Conservation (phyloP, 2,888 invertebrate species). For the Leptopilina myrica region DNA sequence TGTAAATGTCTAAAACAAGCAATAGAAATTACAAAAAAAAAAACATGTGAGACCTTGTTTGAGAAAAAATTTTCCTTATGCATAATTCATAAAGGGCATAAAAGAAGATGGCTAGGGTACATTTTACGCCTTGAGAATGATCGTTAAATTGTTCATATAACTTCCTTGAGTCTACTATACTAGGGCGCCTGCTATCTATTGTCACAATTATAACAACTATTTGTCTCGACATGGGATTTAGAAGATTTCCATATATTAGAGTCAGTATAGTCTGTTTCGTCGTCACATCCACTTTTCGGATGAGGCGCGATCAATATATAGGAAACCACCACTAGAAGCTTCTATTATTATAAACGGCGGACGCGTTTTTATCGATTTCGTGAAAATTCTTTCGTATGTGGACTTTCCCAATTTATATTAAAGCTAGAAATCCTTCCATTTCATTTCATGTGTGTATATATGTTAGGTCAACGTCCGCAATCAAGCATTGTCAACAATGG, state of each 20-base stretch:
- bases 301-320: conserved; percentile 9
- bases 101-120: too few species aligned
- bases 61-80: too few species aligned
- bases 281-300: conserved; percentile 19
- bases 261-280: background rate
- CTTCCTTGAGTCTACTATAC: too few species aligned
- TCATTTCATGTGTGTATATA: background rate
- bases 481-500: too few species aligned
- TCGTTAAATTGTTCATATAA: too few species aligned
- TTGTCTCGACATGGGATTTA: conserved; percentile 40
- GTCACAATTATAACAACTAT: conserved; percentile 9
- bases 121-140: too few species aligned
- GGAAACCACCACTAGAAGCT: conserved; percentile 1
- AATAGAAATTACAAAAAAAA: too few species aligned
- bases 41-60: too few species aligned
- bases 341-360: conserved; percentile 1
- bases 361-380: background rate
- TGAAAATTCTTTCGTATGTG: background rate
- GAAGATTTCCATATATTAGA: conserved; percentile 53
- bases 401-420: background rate
- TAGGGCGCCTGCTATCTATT: background rate
- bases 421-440: background rate
- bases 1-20: too few species aligned
- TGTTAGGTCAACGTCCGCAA: too few species aligned
- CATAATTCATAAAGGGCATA: too few species aligned